A percentile compares a stretch with the other conserved stretches of the same genome.
These are phyloP conservation scores for Spisula subtruncata DNA, from an alignment of 2,888 invertebrate species.

Conservation along the genomic window DNA sequence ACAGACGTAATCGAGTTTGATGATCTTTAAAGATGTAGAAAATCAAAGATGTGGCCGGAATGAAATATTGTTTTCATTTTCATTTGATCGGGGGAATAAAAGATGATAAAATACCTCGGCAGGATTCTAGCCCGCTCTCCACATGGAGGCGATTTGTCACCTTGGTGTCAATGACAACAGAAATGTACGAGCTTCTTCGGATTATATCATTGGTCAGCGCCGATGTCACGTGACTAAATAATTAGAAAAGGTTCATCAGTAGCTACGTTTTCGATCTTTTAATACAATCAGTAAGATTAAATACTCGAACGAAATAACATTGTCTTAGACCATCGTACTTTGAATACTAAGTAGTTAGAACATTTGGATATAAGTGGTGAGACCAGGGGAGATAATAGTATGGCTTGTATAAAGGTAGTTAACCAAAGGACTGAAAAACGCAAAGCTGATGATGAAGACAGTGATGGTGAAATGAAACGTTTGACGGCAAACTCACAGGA, in stretches of 20 bases:
- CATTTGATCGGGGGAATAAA: constrained; percentile 49
- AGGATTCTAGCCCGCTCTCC: constrained; percentile 26
- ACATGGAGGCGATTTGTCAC: constrained; percentile 48
- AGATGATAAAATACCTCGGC: constrained; percentile 43
- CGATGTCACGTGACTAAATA: constrained; percentile 39
- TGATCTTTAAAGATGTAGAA: constrained; percentile 43
- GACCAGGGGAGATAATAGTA: background rate
- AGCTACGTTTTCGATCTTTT: constrained; percentile 7
- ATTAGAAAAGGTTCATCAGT: constrained; percentile 43
- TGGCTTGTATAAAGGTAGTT: constrained; percentile 21
- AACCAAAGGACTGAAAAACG: constrained; percentile 42
- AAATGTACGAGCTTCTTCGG: constrained; percentile 1
- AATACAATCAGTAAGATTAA: background rate
- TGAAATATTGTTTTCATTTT: constrained; percentile 45
- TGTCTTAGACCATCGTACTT: background rate
- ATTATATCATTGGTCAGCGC: constrained; percentile 55
- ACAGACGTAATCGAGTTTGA: constrained; percentile 55
- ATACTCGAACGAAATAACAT: background rate
- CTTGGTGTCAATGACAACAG: constrained; percentile 32
- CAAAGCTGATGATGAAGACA: constrained; percentile 54
- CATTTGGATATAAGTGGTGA: background rate
- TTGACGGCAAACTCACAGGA: constrained; percentile 77
- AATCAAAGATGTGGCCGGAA: constrained; percentile 21
- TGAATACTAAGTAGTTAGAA: background rate
- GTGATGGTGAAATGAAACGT: constrained; percentile 70